Base-by-base conservation (phyloP, 2,888 invertebrate genomes). In the Aspidiotus destructor region DNA sequence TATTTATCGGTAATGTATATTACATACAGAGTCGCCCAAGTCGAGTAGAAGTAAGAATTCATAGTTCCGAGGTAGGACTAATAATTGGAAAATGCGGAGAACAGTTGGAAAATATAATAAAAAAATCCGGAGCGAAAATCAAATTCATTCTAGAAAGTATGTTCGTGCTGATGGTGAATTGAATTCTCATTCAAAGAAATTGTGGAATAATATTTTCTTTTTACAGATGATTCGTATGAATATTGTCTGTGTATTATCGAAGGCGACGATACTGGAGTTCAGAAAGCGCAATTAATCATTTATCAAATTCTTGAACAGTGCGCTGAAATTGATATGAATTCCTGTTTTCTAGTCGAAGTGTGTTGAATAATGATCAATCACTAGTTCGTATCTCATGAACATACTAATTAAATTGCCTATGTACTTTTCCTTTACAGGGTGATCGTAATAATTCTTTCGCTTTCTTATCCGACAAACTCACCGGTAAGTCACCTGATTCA, bases 1-100 rank as follows among this genome's bases (percentile, higher is more conserved):
- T 15, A 55, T n/a, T 15, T 55, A 55, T 17, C 5, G n/a, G 9
- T 55, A 55, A 2, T 6, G 16, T 13, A 7, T 10, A 55, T 55
- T 55, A 28, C 28, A 28, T 5, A 28, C 1, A 28, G 28, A 28
- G 5, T 28, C 28, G 60, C 13, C 6, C 1, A 40, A 40, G 13
- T 40, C 40, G 17, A 60, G 9, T 61, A 2, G 61, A 61, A 61
- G 42, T 61, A 3, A 28, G 7, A 15, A 52, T 67, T 13, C 67
- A 55, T 11, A 67, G 58, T 42, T 8, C 28, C 7, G 17, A 10
- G 16, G 15, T 67, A 10, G 58, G 58, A 17, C 60, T 15, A 17
- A 41, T 67, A 9, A 48, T 67, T n/a, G 67, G 67, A 11, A 57
- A 40, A 9, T 42, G 44, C n/a, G 67, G 67, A 9, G 57, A 57